Evolutionary conservation across 2,113 vertebrate genomes (phyloP), one percentile per base, ranked within the genome.

Genomic region (Hippocampus zosterae): DNA sequence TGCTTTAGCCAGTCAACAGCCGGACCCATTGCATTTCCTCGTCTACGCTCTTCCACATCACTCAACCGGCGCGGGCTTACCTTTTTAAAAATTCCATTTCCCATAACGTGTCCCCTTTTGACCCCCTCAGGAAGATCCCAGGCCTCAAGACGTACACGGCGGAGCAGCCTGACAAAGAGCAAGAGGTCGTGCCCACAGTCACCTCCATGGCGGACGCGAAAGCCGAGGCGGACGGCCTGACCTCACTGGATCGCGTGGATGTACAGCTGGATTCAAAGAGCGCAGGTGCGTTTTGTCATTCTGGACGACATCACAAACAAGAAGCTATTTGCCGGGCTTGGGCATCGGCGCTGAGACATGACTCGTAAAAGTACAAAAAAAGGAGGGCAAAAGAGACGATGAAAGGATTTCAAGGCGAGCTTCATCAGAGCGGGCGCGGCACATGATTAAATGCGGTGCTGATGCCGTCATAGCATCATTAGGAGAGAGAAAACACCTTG

Each of bases 141-240:
- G 86, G 84, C 76, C 84, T 87, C 78, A 83, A 87, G 79, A 89
- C 86, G 8, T 90, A 88, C 78, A 83, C 86, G 29, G 69, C 68
- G 12, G 87, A 90, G 81, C 87, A 89, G 79, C 81, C 90, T 21
- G 88, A 91, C 68, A 91, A 91, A 84, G 86, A 91, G 85, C 86
- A 89, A 79, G 88, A 91, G 82, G 90, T 91, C 73, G 88, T 91
- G 52, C 85, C 90, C 0, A 77, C 88, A 0, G 90, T 91, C 79
- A 84, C 86, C 79, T 90, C 90, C 64, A 82, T 90, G 55, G 85
- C 78, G 12, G 71, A 83, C 78, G 75, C 85, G 37, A 82, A 84
- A 65, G 84, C 85, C 27, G 84, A 87, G 81, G 85, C 82, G 27
- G 83, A 88, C 61, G 78, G 83, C 62, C 57, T 84, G 82, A 87